Evolutionary conservation across 1,140 invertebrate species (phyloP), one percentile per base, ranked within the genome.

Genomic region (Lucilia cuprina): DNA sequence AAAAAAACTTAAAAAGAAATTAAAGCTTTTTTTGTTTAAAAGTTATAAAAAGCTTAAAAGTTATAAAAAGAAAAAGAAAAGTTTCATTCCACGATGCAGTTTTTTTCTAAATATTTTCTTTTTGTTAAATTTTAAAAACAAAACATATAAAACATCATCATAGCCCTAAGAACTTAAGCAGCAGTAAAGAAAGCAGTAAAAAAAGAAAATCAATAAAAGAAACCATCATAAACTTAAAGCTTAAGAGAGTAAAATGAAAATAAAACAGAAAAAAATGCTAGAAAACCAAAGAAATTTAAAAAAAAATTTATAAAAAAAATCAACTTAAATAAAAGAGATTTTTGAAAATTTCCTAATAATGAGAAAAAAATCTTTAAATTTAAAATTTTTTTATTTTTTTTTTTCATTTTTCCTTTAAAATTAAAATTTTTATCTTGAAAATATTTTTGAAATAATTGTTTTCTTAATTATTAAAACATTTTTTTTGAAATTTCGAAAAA

Each of bases 221-320:
- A 7, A n/a, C 65, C 65, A 70, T 70, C n/a, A 70, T 70, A 70
- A 70, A 70, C 65, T 70, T 70, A 21, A 70, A 70, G 65, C 65
- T 21, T 70, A 70, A 70, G 65, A 70, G 21, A 70, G n/a, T 21
- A 70, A 65, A 65, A 65, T n/a, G n/a, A 65, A 19, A 14, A 49
- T 12, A 14, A 49, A n/a, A 12, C 14, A 55, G 12, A 17, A 30
- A 49, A 49, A 49, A 49, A n/a, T 55, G 12, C 50, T 8, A n/a
- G 14, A 60, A n/a, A 60, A 60, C 55, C 14, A 60, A 60, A 60
- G 14, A 60, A 60, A n/a, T 21, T 70, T 21, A 70, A 70, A 70
- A 4, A 70, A n/a, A 60, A 60, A 60, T 60, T 14, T 60, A 17
- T 60, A n/a, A 3, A 0, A 5, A 60, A 30, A 41, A 41, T 3